Evolutionary conservation across 1,140 invertebrate species (phyloP).

Genomic region (Drosophila carrolli): DNA sequence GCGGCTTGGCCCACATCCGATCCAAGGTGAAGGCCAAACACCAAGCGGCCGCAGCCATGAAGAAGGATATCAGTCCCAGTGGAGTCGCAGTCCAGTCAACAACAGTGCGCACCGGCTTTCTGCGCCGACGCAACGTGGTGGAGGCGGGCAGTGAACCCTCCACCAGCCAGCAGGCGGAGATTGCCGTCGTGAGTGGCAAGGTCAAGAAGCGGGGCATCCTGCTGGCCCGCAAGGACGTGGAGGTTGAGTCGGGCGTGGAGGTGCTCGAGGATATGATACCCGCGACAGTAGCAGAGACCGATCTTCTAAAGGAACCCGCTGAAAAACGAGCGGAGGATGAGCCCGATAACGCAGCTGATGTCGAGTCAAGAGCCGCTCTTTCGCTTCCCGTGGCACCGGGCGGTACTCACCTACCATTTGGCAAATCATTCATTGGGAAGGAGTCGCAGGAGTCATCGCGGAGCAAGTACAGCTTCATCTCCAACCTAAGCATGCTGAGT

Average conservation of each 20-base stretch:
- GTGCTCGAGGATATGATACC: conserved; percentile 76
- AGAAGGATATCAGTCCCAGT: conserved; percentile 45
- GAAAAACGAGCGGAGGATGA: background rate
- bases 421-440: background rate
- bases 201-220: conserved; percentile 67
- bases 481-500: conserved; percentile 22
- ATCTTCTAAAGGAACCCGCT: too few relatives aligned
- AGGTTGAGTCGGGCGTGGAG: conserved; percentile 82
- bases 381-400: conserved; percentile 10
- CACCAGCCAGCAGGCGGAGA: conserved; percentile 44
- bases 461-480: background rate
- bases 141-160: conserved; percentile 41
- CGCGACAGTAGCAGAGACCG: background rate
- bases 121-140: conserved; percentile 51
- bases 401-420: background rate
- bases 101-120: conserved; percentile 46
- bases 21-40: conserved; percentile 80
- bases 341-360: background rate
- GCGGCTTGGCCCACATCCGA: conserved; percentile 75
- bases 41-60: conserved; percentile 56
- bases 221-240: conserved; percentile 74
- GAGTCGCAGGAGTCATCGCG: background rate
- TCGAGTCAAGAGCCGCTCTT: background rate
- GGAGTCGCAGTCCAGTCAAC: background rate
- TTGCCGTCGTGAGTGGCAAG: conserved; percentile 41